Percentiles rank a stretch among this genome's conserved stretches.
Conservation (phyloP, 2,797 vertebrate genomes). For the Phylloscopus collybita region DNA sequence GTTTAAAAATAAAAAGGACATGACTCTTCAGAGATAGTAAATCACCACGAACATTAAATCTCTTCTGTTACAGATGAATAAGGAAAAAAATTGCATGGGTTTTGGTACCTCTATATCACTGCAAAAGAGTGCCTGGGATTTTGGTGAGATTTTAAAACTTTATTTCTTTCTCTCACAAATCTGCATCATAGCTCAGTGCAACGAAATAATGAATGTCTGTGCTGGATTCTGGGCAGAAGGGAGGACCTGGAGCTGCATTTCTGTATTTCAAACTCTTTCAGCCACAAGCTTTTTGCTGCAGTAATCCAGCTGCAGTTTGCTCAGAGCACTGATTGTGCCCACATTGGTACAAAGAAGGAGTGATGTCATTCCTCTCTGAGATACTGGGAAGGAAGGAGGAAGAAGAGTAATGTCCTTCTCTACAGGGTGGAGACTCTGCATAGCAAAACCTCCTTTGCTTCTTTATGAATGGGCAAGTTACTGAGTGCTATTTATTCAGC, state of each 20-base stretch:
- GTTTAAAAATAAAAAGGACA: slow-evolving; percentile 45
- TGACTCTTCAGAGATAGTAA: slow-evolving; percentile 11
- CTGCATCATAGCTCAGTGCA: not conserved
- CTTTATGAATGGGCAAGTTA: not conserved
- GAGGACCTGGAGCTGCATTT: not conserved
- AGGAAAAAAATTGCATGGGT: not conserved
- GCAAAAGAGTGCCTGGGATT: not conserved
- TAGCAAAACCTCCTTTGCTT: not conserved
- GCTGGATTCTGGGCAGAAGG: not conserved
- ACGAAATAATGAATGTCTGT: not conserved
- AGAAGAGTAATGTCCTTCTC: not conserved
- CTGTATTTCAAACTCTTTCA: not conserved
- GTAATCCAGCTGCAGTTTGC: not conserved
- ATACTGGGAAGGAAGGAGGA: not conserved
- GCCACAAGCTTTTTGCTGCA: not conserved
- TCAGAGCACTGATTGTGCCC: not conserved
- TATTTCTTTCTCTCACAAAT: not conserved
- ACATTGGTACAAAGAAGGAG: not conserved
- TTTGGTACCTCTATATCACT: not conserved
- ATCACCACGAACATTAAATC: not conserved
- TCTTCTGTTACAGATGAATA: not conserved
- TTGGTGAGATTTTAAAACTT: not conserved
- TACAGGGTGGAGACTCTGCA: not conserved
- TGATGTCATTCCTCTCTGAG: not conserved
- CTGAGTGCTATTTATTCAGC: not conserved